Conservation (phyloP, 2,113 vertebrate species). For the Coturnix japonica region DNA sequence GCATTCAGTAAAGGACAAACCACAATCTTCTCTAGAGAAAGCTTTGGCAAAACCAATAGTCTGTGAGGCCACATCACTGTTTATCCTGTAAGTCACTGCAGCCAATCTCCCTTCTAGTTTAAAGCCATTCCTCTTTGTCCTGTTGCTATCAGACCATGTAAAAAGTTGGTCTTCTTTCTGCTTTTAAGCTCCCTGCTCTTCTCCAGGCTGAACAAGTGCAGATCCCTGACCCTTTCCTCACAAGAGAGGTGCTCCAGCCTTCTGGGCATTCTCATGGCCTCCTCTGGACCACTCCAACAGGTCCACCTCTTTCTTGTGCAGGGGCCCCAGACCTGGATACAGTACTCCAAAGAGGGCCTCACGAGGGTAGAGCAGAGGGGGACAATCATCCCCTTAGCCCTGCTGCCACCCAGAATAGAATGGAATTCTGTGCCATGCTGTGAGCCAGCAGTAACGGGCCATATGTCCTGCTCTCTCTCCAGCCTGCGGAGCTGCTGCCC, state of each 20-base stretch:
- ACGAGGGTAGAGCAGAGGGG: neutral
- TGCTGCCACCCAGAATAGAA: neutral
- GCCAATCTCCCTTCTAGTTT: neutral
- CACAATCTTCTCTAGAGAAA: neutral
- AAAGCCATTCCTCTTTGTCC: neutral
- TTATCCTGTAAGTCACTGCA: neutral
- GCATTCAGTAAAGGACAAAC: neutral
- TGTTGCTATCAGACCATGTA: neutral
- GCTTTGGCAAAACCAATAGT: neutral
- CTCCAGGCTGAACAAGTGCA: neutral
- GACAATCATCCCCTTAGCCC: neutral
- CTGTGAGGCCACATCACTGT: neutral
- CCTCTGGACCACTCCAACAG: neutral
- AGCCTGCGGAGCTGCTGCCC: constrained; percentile 69
- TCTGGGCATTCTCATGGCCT: neutral
- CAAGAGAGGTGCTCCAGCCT: neutral
- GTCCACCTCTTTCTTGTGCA: neutral
- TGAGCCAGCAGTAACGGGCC: neutral
- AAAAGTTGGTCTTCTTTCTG: neutral
- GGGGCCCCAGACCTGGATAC: neutral
- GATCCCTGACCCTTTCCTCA: neutral
- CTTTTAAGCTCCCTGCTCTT: neutral
- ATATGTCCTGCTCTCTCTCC: neutral
- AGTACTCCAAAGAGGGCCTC: neutral
- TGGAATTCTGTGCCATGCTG: neutral